Evolutionary conservation across 2,797 vertebrate species (phyloP).

Genomic region (Poeciliopsis paucimaculata): DNA sequence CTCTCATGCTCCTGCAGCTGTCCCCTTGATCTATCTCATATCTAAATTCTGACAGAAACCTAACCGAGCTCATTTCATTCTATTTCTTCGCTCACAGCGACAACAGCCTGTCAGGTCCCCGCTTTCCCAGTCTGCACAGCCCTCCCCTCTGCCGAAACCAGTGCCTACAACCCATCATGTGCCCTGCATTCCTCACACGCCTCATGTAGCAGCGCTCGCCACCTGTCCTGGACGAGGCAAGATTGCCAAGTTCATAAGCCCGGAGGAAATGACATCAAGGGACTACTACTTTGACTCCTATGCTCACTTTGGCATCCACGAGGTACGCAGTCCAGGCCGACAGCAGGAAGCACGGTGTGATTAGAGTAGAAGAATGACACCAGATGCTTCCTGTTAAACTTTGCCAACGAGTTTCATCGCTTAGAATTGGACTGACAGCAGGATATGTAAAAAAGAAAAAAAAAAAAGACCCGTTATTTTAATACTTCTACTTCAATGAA

Average conservation of each 20-base stretch:
- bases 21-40: background rate
- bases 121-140: slow-evolving; percentile 86
- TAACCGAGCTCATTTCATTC: background rate
- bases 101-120: slow-evolving; percentile 76
- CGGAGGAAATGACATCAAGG: slow-evolving; percentile 97
- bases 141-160: slow-evolving; percentile 85
- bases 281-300: slow-evolving; percentile 99
- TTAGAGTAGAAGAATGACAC: slow-evolving; percentile 23
- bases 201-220: slow-evolving; percentile 84
- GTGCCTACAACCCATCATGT: slow-evolving; percentile 86
- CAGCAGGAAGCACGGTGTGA: slow-evolving; percentile 8
- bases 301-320: slow-evolving; percentile 98
- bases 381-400: slow-evolving; percentile 19
- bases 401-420: slow-evolving; percentile 20
- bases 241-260: slow-evolving; percentile 92
- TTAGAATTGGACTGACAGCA: slow-evolving; percentile 12
- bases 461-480: background rate
- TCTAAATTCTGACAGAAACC: slow-evolving; percentile 5
- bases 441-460: slow-evolving; percentile 4
- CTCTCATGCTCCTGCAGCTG: background rate
- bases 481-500: slow-evolving; percentile 16
- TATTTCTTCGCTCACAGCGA: slow-evolving; percentile 39
- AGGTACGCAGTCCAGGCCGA: slow-evolving; percentile 81
- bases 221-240: slow-evolving; percentile 90
- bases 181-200: slow-evolving; percentile 74